Evolutionary conservation across 2,797 vertebrate genomes (phyloP).

Genomic region (Momotus momota): DNA sequence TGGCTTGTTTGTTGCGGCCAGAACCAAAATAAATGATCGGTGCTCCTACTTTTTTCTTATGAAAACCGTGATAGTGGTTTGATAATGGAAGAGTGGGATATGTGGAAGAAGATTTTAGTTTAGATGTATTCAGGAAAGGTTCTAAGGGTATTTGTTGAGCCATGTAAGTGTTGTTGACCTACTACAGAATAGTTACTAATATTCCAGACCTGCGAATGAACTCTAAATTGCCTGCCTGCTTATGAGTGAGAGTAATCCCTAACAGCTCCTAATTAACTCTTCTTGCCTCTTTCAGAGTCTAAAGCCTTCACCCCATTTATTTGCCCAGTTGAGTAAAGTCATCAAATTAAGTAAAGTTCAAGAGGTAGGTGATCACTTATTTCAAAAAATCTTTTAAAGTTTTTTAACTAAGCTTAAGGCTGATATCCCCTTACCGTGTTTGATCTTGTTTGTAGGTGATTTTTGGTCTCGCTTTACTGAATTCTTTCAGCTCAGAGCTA

Average conservation of each 20-base stretch:
- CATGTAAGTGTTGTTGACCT: background rate
- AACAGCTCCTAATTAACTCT: background rate
- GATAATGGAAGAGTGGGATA: background rate
- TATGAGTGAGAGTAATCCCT: background rate
- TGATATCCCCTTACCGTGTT: background rate
- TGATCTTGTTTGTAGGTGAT: slow-evolving; percentile 87
- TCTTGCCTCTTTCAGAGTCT: slow-evolving; percentile 89
- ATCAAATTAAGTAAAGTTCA: slow-evolving; percentile 99
- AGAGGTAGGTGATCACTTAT: slow-evolving; percentile 84
- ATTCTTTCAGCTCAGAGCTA: slow-evolving; percentile 95
- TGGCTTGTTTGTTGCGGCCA: background rate
- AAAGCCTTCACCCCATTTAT: slow-evolving; percentile 96
- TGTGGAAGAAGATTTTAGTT: background rate
- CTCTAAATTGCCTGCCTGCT: background rate
- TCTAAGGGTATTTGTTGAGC: background rate
- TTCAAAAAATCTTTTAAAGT: background rate
- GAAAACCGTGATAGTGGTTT: background rate
- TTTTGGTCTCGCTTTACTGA: slow-evolving; percentile 97
- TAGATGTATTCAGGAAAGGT: background rate
- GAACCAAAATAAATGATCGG: background rate
- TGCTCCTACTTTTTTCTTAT: background rate
- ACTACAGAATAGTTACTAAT: background rate
- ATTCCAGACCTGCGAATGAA: background rate
- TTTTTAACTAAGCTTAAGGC: background rate
- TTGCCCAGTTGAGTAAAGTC: slow-evolving; percentile 99